These are phyloP conservation scores for Sphyrna mokarran DNA, from an alignment of 2,113 vertebrate genomes.

Conservation along the genomic window DNA sequence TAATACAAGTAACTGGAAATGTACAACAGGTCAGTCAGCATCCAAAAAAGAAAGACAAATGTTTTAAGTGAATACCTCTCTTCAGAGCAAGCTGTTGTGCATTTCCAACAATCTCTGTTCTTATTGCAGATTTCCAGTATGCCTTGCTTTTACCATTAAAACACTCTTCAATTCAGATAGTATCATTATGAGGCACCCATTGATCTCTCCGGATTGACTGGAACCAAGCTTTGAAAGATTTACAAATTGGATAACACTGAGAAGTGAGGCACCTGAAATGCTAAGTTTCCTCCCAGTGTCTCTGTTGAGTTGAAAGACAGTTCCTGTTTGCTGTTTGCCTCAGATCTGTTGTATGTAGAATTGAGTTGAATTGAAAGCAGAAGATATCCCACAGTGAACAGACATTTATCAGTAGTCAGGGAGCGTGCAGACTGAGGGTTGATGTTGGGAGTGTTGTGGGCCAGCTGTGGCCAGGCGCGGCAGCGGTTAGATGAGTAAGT, in stretches of 20 bases:
- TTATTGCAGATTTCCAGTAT: background rate
- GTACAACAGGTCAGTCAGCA: background rate
- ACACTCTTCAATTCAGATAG: background rate
- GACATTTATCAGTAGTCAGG: conserved; percentile 3
- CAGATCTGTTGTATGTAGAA: background rate
- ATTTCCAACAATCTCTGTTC: background rate
- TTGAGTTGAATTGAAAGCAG: conserved; percentile 29
- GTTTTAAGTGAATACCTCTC: background rate
- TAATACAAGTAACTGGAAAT: background rate
- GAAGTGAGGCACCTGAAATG: conserved; percentile 21
- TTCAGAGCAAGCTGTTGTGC: background rate
- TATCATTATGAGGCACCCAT: background rate
- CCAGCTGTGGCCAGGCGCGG: conserved; percentile 1
- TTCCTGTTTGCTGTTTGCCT: conserved; percentile 31
- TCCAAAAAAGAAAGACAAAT: background rate
- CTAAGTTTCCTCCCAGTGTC: background rate
- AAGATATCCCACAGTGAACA: conserved; percentile 15
- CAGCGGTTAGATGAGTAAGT: background rate
- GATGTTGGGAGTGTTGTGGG: background rate
- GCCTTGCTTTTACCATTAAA: background rate
- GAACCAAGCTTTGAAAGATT: background rate
- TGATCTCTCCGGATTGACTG: background rate
- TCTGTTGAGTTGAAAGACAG: conserved; percentile 1
- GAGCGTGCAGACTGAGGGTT: background rate
- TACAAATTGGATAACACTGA: background rate